Evolutionary conservation across 2,113 vertebrate species (phyloP), one percentile per base, ranked within the genome.

Genomic region (Pachycephala philippinensis): DNA sequence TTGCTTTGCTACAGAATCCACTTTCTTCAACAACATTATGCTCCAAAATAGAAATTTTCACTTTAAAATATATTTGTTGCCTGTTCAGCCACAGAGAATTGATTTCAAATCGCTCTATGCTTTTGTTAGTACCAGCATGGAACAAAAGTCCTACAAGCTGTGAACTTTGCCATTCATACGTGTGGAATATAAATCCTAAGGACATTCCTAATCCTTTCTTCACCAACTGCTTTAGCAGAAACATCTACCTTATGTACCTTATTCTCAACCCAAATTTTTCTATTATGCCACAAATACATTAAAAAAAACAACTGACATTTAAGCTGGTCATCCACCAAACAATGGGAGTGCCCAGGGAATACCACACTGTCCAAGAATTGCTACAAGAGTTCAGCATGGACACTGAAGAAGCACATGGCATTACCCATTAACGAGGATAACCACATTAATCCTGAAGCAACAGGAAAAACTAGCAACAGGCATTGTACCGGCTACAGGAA

Each of bases 1-100:
- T 49, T 92, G 57, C 50, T 86, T 47, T 88, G 39, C 72, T 66
- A 70, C 27, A 86, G 42, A 94, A 88, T 72, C 63, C 47, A 54
- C 39, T 63, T 63, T 33, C 18, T 53, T 82, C 57, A 16, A 64
- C n/a, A 76, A 60, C 20, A 26, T 15, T 72, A 71, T 3, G 6
- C 19, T 70, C 63, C 50, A 49, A 84, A 95, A 65, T 1, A 90
- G 15, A 30, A 76, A 83, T 21, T 39, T 82, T 52, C 35, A 74
- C 35, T 59, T 85, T 20, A 69, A 85, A 87, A 85, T 61, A 11
- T 11, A 68, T 49, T 87, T 91, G 31, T 57, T 91, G 28, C 26
- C 60, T 19, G 2, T 61, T 63, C 1, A 0, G 60, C 8, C 14
- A 2, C n/a, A 77, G 45, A 87, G 30, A 93, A 84, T 26, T 30